Conservation (phyloP, 2,113 vertebrate species). For the Crotalus horridus region DNA sequence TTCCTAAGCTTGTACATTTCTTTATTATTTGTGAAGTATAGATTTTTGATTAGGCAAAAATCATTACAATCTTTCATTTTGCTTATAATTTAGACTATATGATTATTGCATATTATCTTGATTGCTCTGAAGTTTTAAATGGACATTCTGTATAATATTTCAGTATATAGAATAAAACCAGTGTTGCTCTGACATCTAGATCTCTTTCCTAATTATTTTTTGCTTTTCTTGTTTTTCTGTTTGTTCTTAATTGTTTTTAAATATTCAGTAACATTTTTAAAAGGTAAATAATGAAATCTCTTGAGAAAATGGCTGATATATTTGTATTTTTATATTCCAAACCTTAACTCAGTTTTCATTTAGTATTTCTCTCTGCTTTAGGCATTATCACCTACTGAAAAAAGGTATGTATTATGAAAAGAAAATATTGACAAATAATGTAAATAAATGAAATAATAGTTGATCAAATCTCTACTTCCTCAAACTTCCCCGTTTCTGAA, state of each 20-base stretch:
- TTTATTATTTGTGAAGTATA: neutral
- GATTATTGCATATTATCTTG: neutral
- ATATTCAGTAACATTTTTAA: neutral
- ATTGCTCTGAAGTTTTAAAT: neutral
- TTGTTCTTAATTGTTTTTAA: neutral
- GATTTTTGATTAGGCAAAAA: neutral
- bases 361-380: conserved; percentile 49
- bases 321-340: conserved; percentile 5
- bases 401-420: conserved; percentile 59
- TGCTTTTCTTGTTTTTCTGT: neutral
- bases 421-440: conserved; percentile 40
- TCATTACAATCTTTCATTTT: neutral
- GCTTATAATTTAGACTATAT: neutral
- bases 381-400: conserved; percentile 46
- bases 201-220: neutral
- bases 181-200: neutral
- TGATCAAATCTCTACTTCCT: neutral
- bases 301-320: conserved; percentile 31
- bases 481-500: neutral
- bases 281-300: neutral
- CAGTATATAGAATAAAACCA: neutral
- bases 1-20: neutral
- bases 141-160: neutral
- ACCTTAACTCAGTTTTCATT: conserved; percentile 44
- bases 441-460: neutral